These are phyloP conservation scores for Microtus ochrogaster DNA, from an alignment of 2,113 vertebrate species.

Conservation along the genomic window DNA sequence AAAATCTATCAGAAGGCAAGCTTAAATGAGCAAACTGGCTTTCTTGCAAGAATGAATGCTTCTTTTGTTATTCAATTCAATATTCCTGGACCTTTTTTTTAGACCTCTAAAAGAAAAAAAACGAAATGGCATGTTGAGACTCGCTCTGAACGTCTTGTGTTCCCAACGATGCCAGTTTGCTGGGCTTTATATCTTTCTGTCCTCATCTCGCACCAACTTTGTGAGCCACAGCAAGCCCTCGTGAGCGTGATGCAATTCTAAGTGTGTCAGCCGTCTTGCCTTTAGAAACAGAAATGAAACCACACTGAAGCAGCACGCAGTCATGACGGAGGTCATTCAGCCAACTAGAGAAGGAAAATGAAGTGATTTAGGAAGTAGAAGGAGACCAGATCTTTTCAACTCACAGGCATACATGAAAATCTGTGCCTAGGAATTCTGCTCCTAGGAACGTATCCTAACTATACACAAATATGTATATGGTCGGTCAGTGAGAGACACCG, in stretches of 20 bases:
- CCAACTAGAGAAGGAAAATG: background rate
- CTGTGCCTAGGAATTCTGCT: slow-evolving; percentile 2
- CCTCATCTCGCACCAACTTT: slow-evolving; percentile 41
- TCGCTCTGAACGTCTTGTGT: slow-evolving; percentile 29
- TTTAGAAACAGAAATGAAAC: slow-evolving; percentile 57
- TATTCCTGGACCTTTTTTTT: slow-evolving; percentile 55
- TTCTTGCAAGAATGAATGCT: slow-evolving; percentile 50
- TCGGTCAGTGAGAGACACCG: background rate
- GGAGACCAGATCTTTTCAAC: background rate
- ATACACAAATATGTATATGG: background rate
- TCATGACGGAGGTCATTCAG: background rate
- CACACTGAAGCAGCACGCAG: background rate
- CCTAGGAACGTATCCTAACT: background rate
- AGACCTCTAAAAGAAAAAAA: slow-evolving; percentile 16
- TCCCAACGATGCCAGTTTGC: background rate
- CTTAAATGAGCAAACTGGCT: slow-evolving; percentile 40
- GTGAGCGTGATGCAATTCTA: background rate
- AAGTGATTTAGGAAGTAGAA: background rate
- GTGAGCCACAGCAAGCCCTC: slow-evolving; percentile 49
- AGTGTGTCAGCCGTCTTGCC: background rate
- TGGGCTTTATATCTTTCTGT: background rate
- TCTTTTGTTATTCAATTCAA: slow-evolving; percentile 39
- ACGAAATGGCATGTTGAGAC: slow-evolving; percentile 59
- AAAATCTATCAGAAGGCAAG: background rate
- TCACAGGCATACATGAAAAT: background rate